Conservation (phyloP, 1,140 invertebrate genomes). For the Eupristina koningsbergeri region DNA sequence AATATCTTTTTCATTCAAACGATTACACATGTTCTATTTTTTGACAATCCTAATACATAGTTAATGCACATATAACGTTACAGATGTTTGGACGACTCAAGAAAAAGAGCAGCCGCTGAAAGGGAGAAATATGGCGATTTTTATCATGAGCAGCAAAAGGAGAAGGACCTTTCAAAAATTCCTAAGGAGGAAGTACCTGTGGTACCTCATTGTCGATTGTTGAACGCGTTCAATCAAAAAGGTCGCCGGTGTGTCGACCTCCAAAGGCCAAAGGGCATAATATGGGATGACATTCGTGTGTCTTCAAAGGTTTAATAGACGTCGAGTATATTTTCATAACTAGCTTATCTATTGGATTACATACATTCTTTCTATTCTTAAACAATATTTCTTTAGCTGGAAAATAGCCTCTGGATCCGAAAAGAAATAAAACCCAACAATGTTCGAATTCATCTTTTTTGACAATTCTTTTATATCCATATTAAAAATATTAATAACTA, state of each 20-base stretch:
- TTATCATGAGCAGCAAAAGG: not conserved
- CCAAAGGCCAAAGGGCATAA: not conserved
- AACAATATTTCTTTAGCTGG: too few species aligned
- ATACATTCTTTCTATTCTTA: too few species aligned
- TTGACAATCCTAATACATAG: not conserved
- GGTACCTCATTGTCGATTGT: not conserved
- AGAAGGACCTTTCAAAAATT: not conserved
- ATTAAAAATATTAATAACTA: too few species aligned
- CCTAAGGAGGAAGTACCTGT: too few species aligned
- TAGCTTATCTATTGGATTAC: too few species aligned
- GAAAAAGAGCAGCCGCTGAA: conserved; percentile 4
- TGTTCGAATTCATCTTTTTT: too few species aligned
- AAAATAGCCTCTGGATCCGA: too few species aligned
- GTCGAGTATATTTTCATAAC: too few species aligned
- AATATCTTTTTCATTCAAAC: too few species aligned
- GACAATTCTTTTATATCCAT: too few species aligned
- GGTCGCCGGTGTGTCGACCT: not conserved
- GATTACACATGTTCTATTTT: too few species aligned
- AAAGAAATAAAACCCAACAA: too few species aligned
- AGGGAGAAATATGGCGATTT: not conserved
- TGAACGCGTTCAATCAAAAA: conserved; percentile 17
- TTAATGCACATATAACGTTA: not conserved
- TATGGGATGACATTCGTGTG: conserved; percentile 1
- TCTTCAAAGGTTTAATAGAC: not conserved
- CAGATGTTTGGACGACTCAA: not conserved